These are phyloP conservation scores for Sorex maritimensis DNA, from an alignment of 2,797 vertebrate genomes.

Conservation along the genomic window DNA sequence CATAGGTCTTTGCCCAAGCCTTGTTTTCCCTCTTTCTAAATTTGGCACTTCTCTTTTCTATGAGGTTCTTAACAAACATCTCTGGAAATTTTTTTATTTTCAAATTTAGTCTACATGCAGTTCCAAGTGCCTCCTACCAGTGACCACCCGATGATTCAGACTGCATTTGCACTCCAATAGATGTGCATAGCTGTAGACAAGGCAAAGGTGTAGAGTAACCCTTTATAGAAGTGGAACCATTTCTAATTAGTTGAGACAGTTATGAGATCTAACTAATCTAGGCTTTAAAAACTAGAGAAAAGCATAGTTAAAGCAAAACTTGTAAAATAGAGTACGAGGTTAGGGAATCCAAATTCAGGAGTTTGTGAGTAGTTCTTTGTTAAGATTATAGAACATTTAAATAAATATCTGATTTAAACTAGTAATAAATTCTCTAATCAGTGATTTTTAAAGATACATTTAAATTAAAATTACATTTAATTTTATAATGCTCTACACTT, in stretches of 20 bases:
- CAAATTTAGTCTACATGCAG: not conserved
- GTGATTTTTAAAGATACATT: not conserved
- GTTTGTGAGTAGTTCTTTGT: not conserved
- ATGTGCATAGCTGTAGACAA: not conserved
- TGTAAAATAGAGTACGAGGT: not conserved
- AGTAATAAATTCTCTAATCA: not conserved
- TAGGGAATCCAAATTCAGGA: not conserved
- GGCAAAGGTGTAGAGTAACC: not conserved
- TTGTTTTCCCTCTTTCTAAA: not conserved
- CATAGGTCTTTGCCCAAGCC: accelerated
- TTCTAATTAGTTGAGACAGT: not conserved
- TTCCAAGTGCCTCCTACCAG: not conserved
- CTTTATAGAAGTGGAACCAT: not conserved
- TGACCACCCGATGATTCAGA: not conserved
- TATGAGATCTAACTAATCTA: not conserved
- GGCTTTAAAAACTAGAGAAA: not conserved
- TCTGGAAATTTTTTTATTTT: not conserved
- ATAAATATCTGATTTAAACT: not conserved
- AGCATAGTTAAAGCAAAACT: not conserved
- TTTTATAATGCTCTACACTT: too few relatives aligned
- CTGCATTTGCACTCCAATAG: not conserved
- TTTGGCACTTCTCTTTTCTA: not conserved
- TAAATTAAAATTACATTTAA: too few relatives aligned
- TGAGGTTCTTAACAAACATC: not conserved
- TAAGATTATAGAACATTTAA: slow-evolving; percentile 6